phyloP scores from a whole-genome alignment of 2,797 vertebrate genomes.

The Darevskia mixta region DNA sequence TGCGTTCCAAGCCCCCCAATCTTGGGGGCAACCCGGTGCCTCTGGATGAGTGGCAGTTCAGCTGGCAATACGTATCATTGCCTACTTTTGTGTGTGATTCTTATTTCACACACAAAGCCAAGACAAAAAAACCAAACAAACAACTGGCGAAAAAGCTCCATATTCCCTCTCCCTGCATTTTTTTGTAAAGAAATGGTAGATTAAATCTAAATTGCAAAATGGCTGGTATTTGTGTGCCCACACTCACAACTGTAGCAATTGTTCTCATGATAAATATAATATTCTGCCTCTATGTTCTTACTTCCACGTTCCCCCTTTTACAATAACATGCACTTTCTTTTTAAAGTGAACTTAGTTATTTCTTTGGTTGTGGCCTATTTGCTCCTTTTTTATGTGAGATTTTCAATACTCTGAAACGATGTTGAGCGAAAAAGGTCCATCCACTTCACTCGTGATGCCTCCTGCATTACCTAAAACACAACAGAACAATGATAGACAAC shows the following conservation, averaged over 20 bases:
- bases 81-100: background rate
- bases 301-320: slow-evolving; percentile 80
- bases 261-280: slow-evolving; percentile 83
- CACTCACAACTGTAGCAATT: slow-evolving; percentile 78
- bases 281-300: slow-evolving; percentile 77
- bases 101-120: background rate
- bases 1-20: too few species aligned
- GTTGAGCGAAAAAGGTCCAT: slow-evolving; percentile 86
- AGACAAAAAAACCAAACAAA: slow-evolving; percentile 56
- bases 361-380: slow-evolving; percentile 84
- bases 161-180: slow-evolving; percentile 29
- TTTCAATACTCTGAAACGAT: slow-evolving; percentile 86
- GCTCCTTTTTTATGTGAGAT: slow-evolving; percentile 86
- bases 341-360: slow-evolving; percentile 82
- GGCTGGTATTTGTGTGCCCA: slow-evolving; percentile 75
- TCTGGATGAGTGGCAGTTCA: slow-evolving; percentile 14
- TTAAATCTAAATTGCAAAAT: slow-evolving; percentile 80
- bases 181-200: slow-evolving; percentile 70
- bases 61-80: slow-evolving; percentile 26
- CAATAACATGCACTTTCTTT: slow-evolving; percentile 78
- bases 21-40: too few species aligned
- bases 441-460: slow-evolving; percentile 87
- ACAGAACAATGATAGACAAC: slow-evolving; percentile 87
- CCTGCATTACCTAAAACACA: slow-evolving; percentile 86
- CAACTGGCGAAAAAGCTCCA: slow-evolving; percentile 50